Base-by-base conservation (phyloP, 2,888 invertebrate genomes). In the Drosophila seclusa region DNA sequence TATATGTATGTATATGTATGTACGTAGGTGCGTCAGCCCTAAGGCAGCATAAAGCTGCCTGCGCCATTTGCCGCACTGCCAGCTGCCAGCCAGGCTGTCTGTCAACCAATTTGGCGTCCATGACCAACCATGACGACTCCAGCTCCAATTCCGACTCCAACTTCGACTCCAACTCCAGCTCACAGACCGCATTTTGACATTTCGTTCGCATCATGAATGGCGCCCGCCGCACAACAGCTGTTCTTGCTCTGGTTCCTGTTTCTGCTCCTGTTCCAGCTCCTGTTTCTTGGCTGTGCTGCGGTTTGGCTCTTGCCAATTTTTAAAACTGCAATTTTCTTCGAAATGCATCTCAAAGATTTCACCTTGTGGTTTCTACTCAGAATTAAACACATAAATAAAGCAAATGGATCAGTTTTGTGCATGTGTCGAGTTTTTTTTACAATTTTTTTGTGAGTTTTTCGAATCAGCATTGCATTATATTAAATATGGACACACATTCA, bases 41-140 rank as follows among this genome's bases (percentile, higher is more conserved):
- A 70, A 69, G 63, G 72, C 81, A 72, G 80, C 53, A 63, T 69
- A 57, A 64, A n/a, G 29, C 50, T 60, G 58, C 76, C 73, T 64
- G 76, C 82, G 82, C 82, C 77, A 78, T 45, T 82, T 72, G 76
- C 76, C 60, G 75, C 52, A 60, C 78, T 74, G 80, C 80, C 84
- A 65, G 84, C 58, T 57, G 57, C 57, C 57, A 45, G 57, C 40
- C 40, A 18, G 49, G 24, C 72, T 76, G 85, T 86, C 87, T 86
- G 89, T 90, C 87, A 90, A 82, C 82, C 89, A 58, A 90, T 85
- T 89, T 86, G 91, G 89, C 89, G 91, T 91, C 91, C 91, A 91
- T 91, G 90, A 89, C 90, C 91, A 91, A 91, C 76, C 79, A 89
- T 87, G 87, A 89, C 87, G 88, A 73, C 58, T 76, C 57, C 57